Evolutionary conservation across 35 echinoderm and acorn worm genomes (phyloP).

Genomic region (Stichopus chloronotus): DNA sequence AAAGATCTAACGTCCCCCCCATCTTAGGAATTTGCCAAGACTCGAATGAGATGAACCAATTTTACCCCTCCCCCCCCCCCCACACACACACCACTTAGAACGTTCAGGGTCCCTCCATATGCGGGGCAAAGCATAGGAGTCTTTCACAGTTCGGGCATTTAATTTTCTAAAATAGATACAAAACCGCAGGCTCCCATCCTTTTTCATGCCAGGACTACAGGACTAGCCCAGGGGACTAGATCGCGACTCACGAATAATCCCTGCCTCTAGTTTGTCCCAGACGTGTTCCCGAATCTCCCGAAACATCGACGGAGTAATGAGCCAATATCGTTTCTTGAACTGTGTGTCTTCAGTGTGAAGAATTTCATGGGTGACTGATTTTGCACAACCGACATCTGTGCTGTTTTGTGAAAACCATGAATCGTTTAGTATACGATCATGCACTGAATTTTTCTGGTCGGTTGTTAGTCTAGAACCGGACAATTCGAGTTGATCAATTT

Average conservation of each 20-base stretch:
- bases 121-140: not conserved
- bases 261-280: not conserved
- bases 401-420: not conserved
- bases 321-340: not conserved
- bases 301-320: not conserved
- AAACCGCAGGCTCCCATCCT: not conserved
- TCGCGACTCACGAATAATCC: not conserved
- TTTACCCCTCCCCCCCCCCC: not conserved
- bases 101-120: no score
- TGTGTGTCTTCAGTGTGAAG: not conserved
- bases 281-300: not conserved
- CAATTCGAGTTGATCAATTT: not conserved
- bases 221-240: not conserved
- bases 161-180: constrained; percentile 2
- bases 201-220: no score
- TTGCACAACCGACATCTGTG: not conserved
- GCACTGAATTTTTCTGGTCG: not conserved
- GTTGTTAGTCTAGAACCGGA: not conserved
- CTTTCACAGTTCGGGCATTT: not conserved
- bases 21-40: constrained; percentile 48
- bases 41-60: not conserved
- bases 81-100: no score
- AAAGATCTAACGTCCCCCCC: constrained; percentile 31
- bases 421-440: not conserved
- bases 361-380: not conserved